These are phyloP conservation scores for Atopsyche davidsoni DNA, from an alignment of 1,140 invertebrate species.

Conservation along the genomic window DNA sequence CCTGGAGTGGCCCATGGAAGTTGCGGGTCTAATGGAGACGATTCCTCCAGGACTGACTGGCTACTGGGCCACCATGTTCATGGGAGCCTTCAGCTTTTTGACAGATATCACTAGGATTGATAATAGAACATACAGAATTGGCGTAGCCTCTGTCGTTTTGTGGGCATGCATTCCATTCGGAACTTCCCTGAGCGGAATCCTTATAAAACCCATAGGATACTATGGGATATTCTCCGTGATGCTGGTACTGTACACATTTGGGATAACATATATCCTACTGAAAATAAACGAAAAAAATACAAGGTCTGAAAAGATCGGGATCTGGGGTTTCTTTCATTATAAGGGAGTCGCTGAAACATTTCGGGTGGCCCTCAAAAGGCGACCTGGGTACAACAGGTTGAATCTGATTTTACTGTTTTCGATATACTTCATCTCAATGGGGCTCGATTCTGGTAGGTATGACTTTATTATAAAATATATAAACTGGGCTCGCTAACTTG, in stretches of 20 bases:
- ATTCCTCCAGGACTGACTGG: conserved; percentile 51
- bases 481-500: no score
- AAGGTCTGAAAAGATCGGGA: no score
- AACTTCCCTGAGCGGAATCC: conserved; percentile 41
- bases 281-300: conserved; percentile 41
- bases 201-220: conserved; percentile 37
- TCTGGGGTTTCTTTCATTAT: no score
- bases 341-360: no score
- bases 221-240: conserved; percentile 42
- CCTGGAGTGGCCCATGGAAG: conserved; percentile 47
- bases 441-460: no score
- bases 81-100: conserved; percentile 59
- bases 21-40: conserved; percentile 49
- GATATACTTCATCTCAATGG: no score
- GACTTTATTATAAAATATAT: no score
- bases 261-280: conserved; percentile 38
- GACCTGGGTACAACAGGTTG: no score
- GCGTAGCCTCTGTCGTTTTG: conserved; percentile 46
- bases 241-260: conserved; percentile 33
- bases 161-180: conserved; percentile 44
- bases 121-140: conserved; percentile 53
- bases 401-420: no score
- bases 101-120: conserved; percentile 52
- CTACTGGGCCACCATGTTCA: conserved; percentile 54
- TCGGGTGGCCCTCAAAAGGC: no score